Conservation (phyloP, 1,140 invertebrate genomes). For the Camponotus vicinus region DNA sequence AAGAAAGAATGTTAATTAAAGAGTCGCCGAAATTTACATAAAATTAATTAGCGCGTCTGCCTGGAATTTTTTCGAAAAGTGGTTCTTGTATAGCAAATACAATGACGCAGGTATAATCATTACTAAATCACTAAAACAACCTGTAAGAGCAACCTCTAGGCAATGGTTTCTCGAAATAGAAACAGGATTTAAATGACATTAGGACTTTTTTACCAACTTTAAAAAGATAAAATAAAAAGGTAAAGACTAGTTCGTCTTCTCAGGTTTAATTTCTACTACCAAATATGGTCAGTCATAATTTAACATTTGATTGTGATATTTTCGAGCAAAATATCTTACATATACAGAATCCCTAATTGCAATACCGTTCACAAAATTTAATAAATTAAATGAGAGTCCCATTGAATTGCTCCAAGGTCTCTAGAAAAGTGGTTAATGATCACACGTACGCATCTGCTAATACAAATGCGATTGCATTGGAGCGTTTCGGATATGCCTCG, state of each 20-base stretch:
- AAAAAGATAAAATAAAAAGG: neutral
- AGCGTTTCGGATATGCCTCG: constrained; percentile 28
- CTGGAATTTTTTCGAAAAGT: constrained; percentile 34
- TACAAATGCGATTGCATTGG: constrained; percentile 3
- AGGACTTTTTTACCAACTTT: neutral
- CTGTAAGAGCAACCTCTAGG: neutral
- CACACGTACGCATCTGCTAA: constrained; percentile 15
- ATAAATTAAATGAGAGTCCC: constrained; percentile 72
- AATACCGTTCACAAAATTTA: constrained; percentile 64
- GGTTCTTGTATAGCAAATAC: constrained; percentile 28
- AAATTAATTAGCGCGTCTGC: constrained; percentile 16
- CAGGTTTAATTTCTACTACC: neutral
- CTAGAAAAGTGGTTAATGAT: constrained; percentile 45
- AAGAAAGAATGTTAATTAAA: neutral
- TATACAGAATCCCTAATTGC: constrained; percentile 19
- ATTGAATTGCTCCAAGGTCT: constrained; percentile 47
- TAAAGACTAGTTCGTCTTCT: too few relatives aligned
- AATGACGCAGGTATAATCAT: constrained; percentile 19
- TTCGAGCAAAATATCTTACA: neutral
- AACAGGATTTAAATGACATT: neutral
- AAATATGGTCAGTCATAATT: neutral
- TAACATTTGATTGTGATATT: neutral
- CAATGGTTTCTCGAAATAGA: neutral
- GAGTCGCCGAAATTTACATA: neutral
- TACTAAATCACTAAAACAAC: constrained; percentile 6